A percentile compares a stretch with the other conserved stretches of the same genome.
Evolutionary conservation across 2,888 invertebrate genomes (phyloP).

Genomic region (Drosophila anomelani): DNA sequence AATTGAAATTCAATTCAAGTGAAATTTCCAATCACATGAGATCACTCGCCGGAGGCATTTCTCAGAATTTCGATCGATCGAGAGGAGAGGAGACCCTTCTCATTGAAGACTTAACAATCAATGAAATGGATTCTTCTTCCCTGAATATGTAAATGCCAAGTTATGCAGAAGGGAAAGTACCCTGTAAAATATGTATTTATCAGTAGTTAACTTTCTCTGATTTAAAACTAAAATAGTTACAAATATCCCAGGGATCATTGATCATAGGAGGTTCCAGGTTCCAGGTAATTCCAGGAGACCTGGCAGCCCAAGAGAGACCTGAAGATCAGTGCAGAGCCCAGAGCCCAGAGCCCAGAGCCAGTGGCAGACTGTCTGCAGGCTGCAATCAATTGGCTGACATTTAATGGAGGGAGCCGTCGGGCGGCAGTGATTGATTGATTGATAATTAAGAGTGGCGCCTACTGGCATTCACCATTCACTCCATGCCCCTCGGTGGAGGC

Average conservation of each 20-base stretch:
- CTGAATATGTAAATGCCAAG: constrained; percentile 7
- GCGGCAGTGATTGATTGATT: constrained; percentile 72
- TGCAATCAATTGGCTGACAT: constrained; percentile 76
- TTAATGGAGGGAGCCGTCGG: constrained; percentile 77
- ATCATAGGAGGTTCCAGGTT: background rate
- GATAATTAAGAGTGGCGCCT: constrained; percentile 79
- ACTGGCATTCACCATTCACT: constrained; percentile 51
- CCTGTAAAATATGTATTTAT: background rate
- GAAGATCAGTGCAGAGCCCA: background rate
- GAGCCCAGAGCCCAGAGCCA: background rate
- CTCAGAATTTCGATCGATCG: constrained; percentile 10
- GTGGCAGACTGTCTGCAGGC: constrained; percentile 45
- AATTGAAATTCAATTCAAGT: constrained; percentile 34
- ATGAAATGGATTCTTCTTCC: background rate
- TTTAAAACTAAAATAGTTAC: background rate
- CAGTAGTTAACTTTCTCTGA: background rate
- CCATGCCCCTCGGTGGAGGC: background rate
- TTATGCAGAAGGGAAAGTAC: constrained; percentile 3
- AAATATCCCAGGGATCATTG: background rate
- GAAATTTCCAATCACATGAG: constrained; percentile 33
- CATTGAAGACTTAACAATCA: constrained; percentile 6
- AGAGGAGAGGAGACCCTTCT: background rate
- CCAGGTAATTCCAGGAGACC: background rate
- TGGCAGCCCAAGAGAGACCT: background rate
- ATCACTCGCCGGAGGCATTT: constrained; percentile 17